These are phyloP conservation scores for Rhagophthalmus giganteus DNA, from an alignment of 2,888 invertebrate genomes.

Conservation along the genomic window DNA sequence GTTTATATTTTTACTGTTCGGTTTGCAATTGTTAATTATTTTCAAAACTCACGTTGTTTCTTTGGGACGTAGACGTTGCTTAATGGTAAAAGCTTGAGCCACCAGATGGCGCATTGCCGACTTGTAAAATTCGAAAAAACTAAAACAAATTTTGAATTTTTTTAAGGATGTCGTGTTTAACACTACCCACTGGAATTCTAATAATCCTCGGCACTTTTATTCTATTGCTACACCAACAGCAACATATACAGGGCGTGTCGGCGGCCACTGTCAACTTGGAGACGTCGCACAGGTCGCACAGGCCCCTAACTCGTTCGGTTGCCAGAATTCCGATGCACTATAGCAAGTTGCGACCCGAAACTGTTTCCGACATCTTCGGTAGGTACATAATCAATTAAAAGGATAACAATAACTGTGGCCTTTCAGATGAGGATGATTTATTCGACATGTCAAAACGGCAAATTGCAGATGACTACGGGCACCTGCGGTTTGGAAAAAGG, in stretches of 20 bases:
- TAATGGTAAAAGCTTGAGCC: too few relatives aligned
- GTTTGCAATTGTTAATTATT: background rate
- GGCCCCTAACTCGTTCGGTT: slow-evolving; percentile 37
- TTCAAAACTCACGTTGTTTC: background rate
- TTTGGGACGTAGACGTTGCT: too few relatives aligned
- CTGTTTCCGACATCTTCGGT: slow-evolving; percentile 45
- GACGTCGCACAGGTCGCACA: slow-evolving; percentile 35
- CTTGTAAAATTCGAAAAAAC: too few relatives aligned
- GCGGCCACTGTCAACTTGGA: slow-evolving; percentile 30
- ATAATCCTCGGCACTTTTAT: slow-evolving; percentile 28
- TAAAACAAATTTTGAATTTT: background rate
- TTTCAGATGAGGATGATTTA: slow-evolving; percentile 56
- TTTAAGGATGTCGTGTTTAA: slow-evolving; percentile 30
- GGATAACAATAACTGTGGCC: background rate
- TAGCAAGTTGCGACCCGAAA: slow-evolving; percentile 41
- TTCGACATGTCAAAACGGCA: slow-evolving; percentile 57
- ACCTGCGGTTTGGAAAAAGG: slow-evolving; percentile 65
- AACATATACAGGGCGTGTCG: slow-evolving; percentile 27
- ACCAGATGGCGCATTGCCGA: too few relatives aligned
- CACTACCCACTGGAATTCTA: slow-evolving; percentile 23
- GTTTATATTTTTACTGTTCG: too few relatives aligned
- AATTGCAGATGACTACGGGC: slow-evolving; percentile 63
- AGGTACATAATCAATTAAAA: slow-evolving; percentile 15
- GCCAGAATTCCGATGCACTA: slow-evolving; percentile 38
- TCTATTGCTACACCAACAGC: slow-evolving; percentile 28